phyloP scores from a whole-genome alignment of 2,113 vertebrate species.

The Fregata magnificens region DNA sequence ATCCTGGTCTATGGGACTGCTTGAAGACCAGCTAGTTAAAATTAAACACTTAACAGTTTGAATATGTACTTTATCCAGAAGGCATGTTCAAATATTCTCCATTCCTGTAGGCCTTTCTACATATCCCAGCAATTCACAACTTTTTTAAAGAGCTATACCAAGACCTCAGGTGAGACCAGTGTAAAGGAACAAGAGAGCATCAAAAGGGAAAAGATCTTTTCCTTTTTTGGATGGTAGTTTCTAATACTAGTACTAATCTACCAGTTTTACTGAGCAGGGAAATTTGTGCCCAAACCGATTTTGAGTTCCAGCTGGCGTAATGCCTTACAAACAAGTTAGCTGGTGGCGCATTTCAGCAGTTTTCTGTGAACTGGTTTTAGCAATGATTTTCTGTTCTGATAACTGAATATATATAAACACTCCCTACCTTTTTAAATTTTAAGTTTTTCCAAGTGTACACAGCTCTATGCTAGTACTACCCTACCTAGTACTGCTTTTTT shows the following conservation, averaged over 20 bases:
- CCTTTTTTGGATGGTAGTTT: neutral
- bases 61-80: neutral
- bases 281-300: neutral
- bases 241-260: neutral
- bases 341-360: neutral
- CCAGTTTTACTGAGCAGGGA: neutral
- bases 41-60: neutral
- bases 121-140: neutral
- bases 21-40: neutral
- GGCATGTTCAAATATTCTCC: neutral
- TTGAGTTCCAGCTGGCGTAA: rapidly evolving
- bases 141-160: neutral
- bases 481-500: neutral
- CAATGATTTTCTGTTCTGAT: neutral
- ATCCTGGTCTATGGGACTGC: neutral
- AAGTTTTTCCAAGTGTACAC: neutral
- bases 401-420: neutral
- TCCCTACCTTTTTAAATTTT: too few relatives aligned
- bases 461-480: neutral
- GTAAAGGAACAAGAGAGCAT: neutral
- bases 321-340: neutral
- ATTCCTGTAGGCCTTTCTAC: neutral
- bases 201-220: neutral
- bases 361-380: neutral
- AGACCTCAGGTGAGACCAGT: neutral